Evolutionary conservation across 2,888 invertebrate species (phyloP).

Genomic region (Drosophila ustulata): DNA sequence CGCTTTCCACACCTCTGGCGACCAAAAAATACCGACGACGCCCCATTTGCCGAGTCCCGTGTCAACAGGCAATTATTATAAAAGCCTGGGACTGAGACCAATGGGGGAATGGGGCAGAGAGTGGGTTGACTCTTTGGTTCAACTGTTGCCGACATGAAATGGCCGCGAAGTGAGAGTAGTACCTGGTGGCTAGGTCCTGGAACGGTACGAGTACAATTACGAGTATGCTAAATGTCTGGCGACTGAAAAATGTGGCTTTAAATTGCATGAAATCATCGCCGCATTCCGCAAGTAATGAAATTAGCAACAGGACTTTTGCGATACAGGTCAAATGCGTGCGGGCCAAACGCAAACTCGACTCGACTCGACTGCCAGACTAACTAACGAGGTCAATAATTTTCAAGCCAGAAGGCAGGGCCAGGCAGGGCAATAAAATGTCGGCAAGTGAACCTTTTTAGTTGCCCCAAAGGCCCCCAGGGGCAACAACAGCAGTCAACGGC

Average conservation of each 20-base stretch:
- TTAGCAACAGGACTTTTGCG: conserved; percentile 58
- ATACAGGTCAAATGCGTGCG: conserved; percentile 23
- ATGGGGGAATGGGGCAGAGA: neutral
- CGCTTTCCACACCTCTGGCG: conserved; percentile 2
- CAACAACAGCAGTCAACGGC: conserved; percentile 1
- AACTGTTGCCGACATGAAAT: conserved; percentile 35
- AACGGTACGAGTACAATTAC: conserved; percentile 50
- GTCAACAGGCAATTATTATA: conserved; percentile 83
- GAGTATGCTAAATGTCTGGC: conserved; percentile 69
- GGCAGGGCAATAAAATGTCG: conserved; percentile 29
- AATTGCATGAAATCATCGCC: conserved; percentile 82
- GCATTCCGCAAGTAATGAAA: conserved; percentile 79
- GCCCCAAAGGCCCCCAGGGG: conserved; percentile 1
- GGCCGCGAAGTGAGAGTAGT: conserved; percentile 7
- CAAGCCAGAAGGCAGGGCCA: conserved; percentile 17
- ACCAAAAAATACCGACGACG: conserved; percentile 3
- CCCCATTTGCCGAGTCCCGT: conserved; percentile 70
- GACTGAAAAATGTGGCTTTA: conserved; percentile 77
- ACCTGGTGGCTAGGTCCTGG: conserved; percentile 2
- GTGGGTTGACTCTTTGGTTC: conserved; percentile 8
- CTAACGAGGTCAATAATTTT: conserved; percentile 56
- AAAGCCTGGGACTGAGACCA: conserved; percentile 65
- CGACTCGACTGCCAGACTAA: conserved; percentile 5
- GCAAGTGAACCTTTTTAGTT: conserved; percentile 57
- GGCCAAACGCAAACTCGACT: neutral